Conservation (phyloP, 1,140 invertebrate genomes). For the Drusus annulatus region DNA sequence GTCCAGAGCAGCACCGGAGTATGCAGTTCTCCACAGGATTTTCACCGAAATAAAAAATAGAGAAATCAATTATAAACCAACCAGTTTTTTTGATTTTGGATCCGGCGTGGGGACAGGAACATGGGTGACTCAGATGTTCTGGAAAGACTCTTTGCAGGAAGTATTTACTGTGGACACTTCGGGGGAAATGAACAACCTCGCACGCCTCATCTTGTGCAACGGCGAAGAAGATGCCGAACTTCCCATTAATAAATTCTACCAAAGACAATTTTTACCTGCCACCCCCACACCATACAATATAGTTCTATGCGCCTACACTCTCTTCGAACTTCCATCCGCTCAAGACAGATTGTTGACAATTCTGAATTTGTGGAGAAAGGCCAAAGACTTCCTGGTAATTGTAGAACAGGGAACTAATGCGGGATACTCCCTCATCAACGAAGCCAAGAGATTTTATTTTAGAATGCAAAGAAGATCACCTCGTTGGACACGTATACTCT, state of each 20-base stretch:
- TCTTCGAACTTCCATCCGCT: slow-evolving; percentile 84
- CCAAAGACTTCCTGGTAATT: slow-evolving; percentile 85
- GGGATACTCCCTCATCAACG: slow-evolving; percentile 84
- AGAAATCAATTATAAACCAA: slow-evolving; percentile 80
- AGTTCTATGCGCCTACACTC: slow-evolving; percentile 84
- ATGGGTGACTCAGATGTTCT: slow-evolving; percentile 84
- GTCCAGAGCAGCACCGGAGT: slow-evolving; percentile 80
- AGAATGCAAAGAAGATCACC: slow-evolving; percentile 64
- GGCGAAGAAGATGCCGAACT: slow-evolving; percentile 75
- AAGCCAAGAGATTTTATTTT: slow-evolving; percentile 84
- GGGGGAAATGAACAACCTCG: slow-evolving; percentile 84
- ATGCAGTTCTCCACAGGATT: slow-evolving; percentile 79
- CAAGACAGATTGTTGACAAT: slow-evolving; percentile 80
- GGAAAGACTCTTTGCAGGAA: slow-evolving; percentile 82
- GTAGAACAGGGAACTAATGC: slow-evolving; percentile 88
- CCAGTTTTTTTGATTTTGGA: slow-evolving; percentile 90
- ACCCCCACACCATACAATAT: slow-evolving; percentile 79
- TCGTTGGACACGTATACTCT: slow-evolving; percentile 78
- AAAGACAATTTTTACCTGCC: slow-evolving; percentile 86
- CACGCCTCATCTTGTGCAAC: slow-evolving; percentile 78
- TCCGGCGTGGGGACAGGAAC: slow-evolving; percentile 88
- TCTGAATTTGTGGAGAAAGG: slow-evolving; percentile 89
- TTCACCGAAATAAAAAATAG: slow-evolving; percentile 81
- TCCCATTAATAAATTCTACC: slow-evolving; percentile 76
- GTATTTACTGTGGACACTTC: slow-evolving; percentile 88